Conservation (phyloP, 2,888 invertebrate species). For the Oligia latruncula region DNA sequence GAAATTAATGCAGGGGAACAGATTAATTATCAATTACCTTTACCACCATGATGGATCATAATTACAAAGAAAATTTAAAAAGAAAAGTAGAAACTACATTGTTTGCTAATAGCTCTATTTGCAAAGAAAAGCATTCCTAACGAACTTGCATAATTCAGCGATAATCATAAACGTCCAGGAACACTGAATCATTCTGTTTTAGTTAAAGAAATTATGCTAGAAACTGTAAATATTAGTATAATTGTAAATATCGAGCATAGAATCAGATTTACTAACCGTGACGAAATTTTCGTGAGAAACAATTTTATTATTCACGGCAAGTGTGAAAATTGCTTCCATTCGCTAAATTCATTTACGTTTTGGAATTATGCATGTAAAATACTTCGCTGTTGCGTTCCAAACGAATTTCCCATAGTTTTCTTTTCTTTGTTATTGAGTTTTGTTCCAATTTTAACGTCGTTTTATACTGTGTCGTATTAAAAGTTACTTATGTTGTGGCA, state of each 20-base stretch:
- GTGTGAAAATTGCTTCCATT: conserved; percentile 77
- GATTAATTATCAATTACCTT: not conserved
- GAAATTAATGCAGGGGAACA: not conserved
- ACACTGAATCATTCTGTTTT: not conserved
- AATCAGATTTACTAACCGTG: conserved; percentile 70
- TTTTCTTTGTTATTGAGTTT: conserved; percentile 50
- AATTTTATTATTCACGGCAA: conserved; percentile 72
- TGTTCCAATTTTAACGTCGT: conserved; percentile 12
- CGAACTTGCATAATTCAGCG: conserved; percentile 9
- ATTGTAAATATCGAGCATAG: conserved; percentile 59
- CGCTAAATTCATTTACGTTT: conserved; percentile 72
- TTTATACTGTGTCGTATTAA: not conserved
- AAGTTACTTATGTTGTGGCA: not conserved
- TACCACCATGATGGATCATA: not conserved
- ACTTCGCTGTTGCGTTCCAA: conserved; percentile 58
- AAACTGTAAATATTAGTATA: conserved; percentile 49
- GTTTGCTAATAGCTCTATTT: conserved; percentile 2
- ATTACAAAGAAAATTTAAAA: not conserved
- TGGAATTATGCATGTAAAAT: conserved; percentile 72
- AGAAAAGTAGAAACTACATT: not conserved
- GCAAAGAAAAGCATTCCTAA: not conserved
- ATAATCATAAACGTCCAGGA: conserved; percentile 6
- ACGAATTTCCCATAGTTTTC: conserved; percentile 68
- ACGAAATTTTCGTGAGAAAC: conserved; percentile 75
- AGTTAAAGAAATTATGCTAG: conserved; percentile 28